Percentiles rank a stretch among this genome's conserved stretches.
Evolutionary conservation across 2,113 vertebrate genomes (phyloP).

Genomic region (Rhinogobius similis): DNA sequence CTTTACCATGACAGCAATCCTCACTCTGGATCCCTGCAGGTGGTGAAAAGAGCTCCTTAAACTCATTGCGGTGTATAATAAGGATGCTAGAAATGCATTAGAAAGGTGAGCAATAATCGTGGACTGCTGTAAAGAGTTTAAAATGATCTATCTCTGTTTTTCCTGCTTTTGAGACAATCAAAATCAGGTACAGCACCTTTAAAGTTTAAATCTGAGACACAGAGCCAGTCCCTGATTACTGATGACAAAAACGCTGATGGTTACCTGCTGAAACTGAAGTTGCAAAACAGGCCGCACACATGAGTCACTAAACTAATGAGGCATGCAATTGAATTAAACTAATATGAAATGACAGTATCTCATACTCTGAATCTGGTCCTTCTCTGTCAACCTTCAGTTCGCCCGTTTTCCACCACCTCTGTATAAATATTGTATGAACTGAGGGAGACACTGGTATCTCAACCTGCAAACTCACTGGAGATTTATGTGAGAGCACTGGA

Average conservation of each 20-base stretch:
- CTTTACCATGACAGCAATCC: too few relatives aligned
- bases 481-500: conserved; percentile 25
- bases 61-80: too few relatives aligned
- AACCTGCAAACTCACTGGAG: conserved; percentile 24
- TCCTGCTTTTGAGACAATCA: too few relatives aligned
- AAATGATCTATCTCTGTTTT: too few relatives aligned
- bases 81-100: too few relatives aligned
- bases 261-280: background rate
- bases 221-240: background rate
- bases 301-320: background rate
- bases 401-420: background rate
- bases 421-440: conserved; percentile 74
- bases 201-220: too few relatives aligned
- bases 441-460: conserved; percentile 37
- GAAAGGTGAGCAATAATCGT: too few relatives aligned
- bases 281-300: background rate
- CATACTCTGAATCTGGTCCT: conserved; percentile 30
- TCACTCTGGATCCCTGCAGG: too few relatives aligned
- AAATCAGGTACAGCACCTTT: too few relatives aligned
- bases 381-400: conserved; percentile 33
- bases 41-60: too few relatives aligned
- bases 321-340: conserved; percentile 47
- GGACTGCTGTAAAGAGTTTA: too few relatives aligned
- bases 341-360: conserved; percentile 65
- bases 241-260: background rate